Base-by-base conservation (phyloP, 2,113 vertebrate genomes). In the Chionomys nivalis region DNA sequence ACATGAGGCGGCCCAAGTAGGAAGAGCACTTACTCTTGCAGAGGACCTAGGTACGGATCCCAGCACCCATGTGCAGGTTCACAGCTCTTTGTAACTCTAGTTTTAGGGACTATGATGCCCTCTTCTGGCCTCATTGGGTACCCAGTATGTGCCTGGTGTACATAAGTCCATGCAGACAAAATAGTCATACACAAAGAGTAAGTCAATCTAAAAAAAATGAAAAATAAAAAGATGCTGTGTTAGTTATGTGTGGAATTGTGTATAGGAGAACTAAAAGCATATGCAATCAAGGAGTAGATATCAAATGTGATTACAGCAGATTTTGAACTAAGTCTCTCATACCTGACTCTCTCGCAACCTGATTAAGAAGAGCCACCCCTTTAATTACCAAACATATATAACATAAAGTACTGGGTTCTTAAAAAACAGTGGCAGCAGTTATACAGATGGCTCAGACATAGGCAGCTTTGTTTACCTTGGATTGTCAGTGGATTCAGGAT, bases 241-340 rank as follows among this genome's bases (percentile, higher is more conserved):
- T 24, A 61, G 36, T 92, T 85, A 72, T 96, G 91, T 93, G 23
- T 87, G 39, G 4, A 81, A 7, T 76, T 91, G 12, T 65, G 0
- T 65, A 28, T 33, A 39, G 16, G 11, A 87, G 7, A 96, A 86
- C 52, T 77, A 23, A 89, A 96, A 24, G 8, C 0, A 65, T 70
- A 58, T 0, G 36, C 1, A 77, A 17, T 55, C 19, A 86, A 78
- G n/a, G 3, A 83, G 88, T n/a, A 96, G 12, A 85, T 55, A 88
- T 33, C 5, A 95, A 83, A 55, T 63, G 55, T 94, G 13, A 94
- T 81, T 92, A 76, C 0, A 82, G 13, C n/a, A 83, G 31, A 65
- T 47, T 93, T 97, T 95, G 89, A 93, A 42, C 12, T 94, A 88
- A 61, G 58, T 89, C 4, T 94, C 24, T 91, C 17, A 21, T 47